These are phyloP conservation scores for Hippolais icterina DNA, from an alignment of 2,113 vertebrate genomes.

Conservation along the genomic window DNA sequence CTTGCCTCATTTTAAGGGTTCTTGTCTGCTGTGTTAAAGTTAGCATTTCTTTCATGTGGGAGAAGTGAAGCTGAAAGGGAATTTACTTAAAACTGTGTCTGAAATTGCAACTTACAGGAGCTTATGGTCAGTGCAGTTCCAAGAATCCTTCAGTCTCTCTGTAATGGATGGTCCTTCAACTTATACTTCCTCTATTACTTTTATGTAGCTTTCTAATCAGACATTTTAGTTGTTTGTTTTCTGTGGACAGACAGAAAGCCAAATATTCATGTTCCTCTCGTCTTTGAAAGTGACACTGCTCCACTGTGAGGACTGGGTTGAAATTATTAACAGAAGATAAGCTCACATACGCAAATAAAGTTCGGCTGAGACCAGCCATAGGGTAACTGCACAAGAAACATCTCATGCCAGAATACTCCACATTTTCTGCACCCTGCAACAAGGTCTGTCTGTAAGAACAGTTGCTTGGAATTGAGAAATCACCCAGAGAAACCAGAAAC, in stretches of 20 bases:
- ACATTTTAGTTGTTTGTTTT: constrained; percentile 59
- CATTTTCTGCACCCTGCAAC: neutral
- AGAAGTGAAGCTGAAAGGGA: constrained; percentile 73
- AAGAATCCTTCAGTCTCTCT: constrained; percentile 62
- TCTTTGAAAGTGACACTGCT: constrained; percentile 31
- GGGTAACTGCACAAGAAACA: neutral
- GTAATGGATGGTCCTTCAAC: constrained; percentile 53
- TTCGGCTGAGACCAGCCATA: neutral
- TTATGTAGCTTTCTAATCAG: constrained; percentile 65
- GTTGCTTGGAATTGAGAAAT: neutral
- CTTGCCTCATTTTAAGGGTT: constrained; percentile 62
- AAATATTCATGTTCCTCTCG: constrained; percentile 9
- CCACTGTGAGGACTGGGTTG: neutral
- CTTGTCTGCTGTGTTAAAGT: constrained; percentile 51
- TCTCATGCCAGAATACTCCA: neutral
- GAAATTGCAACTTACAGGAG: constrained; percentile 69
- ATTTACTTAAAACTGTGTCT: constrained; percentile 70
- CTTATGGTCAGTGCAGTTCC: constrained; percentile 57
- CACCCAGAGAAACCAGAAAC: neutral
- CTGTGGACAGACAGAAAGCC: constrained; percentile 27
- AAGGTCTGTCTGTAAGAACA: neutral
- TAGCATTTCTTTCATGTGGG: constrained; percentile 76
- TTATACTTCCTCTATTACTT: constrained; percentile 59
- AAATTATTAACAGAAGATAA: constrained; percentile 55
- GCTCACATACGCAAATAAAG: neutral